Base-by-base conservation (phyloP, 2,113 vertebrate genomes). In the Poeciliopsis prolifica region DNA sequence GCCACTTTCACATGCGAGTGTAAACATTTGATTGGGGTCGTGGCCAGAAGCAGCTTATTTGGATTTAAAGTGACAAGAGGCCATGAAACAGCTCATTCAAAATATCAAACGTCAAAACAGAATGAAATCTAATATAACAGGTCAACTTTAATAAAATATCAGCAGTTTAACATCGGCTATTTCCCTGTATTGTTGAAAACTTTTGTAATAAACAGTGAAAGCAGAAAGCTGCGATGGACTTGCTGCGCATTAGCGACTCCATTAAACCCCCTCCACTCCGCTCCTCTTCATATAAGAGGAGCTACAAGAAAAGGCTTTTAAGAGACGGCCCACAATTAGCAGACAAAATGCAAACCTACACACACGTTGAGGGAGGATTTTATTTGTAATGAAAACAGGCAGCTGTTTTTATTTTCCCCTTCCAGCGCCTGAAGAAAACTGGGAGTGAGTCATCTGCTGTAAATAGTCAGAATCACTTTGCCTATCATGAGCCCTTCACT, bases 321-420 rank as follows among this genome's bases (percentile, higher is more conserved):
- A 87, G 81, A 87, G 81, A 79, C 84, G 79, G 64, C 51, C 68
- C 81, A 73, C 87, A 90, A 89, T 93, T 89, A 90, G 75, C 65
- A 33, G 61, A 14, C 76, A 75, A 76, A 87, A 90, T 85, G 68
- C 68, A 88, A 84, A 82, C 78, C 80, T 64, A 66, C 82, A 61
- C 66, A 74, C 75, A 54, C 26, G 62, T 60, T 72, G 68, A 88
- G 72, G 44, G 61, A 80, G 82, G 64, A 83, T 87, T 83, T 83
- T 84, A 81, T 73, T 72, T 75, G 76, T 85, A 84, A 91, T 91
- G 83, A 88, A 91, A 92, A 93, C 75, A 92, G 82, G 81, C 77
- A 74, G 83, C 74, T 74, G 68, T 3, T 44, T 78, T 72, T 58
- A 58, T 58, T 58, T 58, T 58, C 51, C 51, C 51, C 24, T 31